Evolutionary conservation across 92 coral and sea anemone species (phyloP).

Genomic region (Actinostola sp.): DNA sequence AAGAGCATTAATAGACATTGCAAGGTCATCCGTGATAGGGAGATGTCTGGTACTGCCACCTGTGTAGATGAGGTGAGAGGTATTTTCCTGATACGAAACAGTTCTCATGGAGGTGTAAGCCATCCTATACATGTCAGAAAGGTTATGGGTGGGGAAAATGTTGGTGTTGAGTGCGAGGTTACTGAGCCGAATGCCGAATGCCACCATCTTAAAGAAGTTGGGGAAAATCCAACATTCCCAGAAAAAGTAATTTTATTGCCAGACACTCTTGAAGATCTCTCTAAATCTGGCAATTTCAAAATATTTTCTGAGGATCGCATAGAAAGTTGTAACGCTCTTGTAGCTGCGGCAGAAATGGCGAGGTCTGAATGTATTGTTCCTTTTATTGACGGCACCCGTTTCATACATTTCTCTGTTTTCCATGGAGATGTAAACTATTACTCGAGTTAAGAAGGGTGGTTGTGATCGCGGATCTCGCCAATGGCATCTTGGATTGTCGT

Average conservation of each 20-base stretch:
- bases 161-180: too few species aligned
- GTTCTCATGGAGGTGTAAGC: constrained; percentile 47
- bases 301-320: too few species aligned
- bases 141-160: neutral
- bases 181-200: too few species aligned
- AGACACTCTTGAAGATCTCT: too few species aligned
- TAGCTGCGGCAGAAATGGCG: too few species aligned
- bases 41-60: constrained; percentile 14
- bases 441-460: constrained; percentile 48
- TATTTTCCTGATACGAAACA: constrained; percentile 38
- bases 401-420: constrained; percentile 59
- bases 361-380: too few species aligned
- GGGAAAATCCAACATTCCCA: too few species aligned
- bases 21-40: constrained; percentile 18
- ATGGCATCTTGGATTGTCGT: constrained; percentile 46
- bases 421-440: constrained; percentile 56
- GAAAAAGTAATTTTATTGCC: too few species aligned
- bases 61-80: constrained; percentile 39
- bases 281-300: too few species aligned
- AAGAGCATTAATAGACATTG: constrained; percentile 50
- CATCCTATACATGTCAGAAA: constrained; percentile 51
- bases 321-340: too few species aligned
- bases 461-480: constrained; percentile 35
- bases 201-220: too few species aligned
- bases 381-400: too few species aligned